Percentiles rank a stretch among this genome's conserved stretches.
Evolutionary conservation across 2,888 invertebrate species (phyloP).

Genomic region (Lacanobia oleracea): DNA sequence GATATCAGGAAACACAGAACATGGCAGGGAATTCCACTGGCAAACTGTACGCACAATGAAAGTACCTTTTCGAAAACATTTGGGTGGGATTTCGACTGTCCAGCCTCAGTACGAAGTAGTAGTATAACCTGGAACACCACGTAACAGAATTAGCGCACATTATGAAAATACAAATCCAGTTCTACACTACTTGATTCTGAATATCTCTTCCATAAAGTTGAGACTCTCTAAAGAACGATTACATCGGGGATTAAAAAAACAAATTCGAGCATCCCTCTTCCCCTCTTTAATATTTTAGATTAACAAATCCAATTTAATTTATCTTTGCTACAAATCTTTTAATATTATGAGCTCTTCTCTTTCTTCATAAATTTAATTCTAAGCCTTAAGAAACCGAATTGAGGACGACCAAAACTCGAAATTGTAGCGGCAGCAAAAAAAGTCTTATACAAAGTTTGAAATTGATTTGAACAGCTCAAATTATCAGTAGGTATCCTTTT

Average conservation of each 20-base stretch:
- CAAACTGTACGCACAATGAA: neutral
- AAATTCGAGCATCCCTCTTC: neutral
- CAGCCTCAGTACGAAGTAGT: too few species aligned
- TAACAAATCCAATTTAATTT: slow-evolving; percentile 21
- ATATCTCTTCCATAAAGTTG: neutral
- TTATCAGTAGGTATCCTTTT: slow-evolving; percentile 13
- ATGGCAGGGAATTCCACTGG: too few species aligned
- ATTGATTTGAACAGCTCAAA: neutral
- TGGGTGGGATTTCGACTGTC: neutral
- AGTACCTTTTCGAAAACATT: neutral
- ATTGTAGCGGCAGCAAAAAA: neutral
- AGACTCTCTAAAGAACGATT: neutral
- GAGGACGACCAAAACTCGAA: neutral
- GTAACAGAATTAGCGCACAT: neutral
- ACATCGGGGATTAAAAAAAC: too few species aligned
- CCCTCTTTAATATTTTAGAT: slow-evolving; percentile 2
- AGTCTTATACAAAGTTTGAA: neutral
- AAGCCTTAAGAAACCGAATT: slow-evolving; percentile 4
- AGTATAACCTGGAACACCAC: neutral
- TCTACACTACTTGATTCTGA: neutral
- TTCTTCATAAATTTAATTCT: neutral
- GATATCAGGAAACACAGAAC: neutral
- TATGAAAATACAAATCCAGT: neutral
- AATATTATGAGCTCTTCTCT: neutral
- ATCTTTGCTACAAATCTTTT: neutral